Conservation (phyloP, 2,797 vertebrate genomes). For the Enteromius unitaeniatus region DNA sequence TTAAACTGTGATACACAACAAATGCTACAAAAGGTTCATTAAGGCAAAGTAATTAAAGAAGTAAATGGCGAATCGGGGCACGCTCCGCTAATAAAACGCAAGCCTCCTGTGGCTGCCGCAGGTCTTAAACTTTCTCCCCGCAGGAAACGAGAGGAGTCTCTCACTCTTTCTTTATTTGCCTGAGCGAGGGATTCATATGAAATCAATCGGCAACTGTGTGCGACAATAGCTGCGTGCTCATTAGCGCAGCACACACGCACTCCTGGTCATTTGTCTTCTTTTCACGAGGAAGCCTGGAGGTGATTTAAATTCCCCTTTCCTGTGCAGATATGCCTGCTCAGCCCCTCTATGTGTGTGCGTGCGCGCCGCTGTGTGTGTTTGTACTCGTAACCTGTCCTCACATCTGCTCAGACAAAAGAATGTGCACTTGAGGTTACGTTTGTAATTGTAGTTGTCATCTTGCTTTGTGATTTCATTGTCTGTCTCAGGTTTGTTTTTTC, state of each 20-base stretch:
- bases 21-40: slow-evolving; percentile 70
- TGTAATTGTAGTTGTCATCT: not conserved
- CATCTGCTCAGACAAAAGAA: not conserved
- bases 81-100: slow-evolving; percentile 62
- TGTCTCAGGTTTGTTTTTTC: not conserved
- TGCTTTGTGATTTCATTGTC: not conserved
- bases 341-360: slow-evolving; percentile 46
- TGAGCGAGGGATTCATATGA: slow-evolving; percentile 67
- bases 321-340: slow-evolving; percentile 73
- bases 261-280: slow-evolving; percentile 76
- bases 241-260: slow-evolving; percentile 67
- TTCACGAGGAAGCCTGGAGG: slow-evolving; percentile 71
- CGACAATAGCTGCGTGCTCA: slow-evolving; percentile 73
- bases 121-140: slow-evolving; percentile 66
- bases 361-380: slow-evolving; percentile 52
- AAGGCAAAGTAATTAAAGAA: slow-evolving; percentile 72
- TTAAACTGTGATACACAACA: slow-evolving; percentile 61
- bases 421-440: slow-evolving; percentile 14
- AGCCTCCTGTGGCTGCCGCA: slow-evolving; percentile 62
- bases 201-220: slow-evolving; percentile 73
- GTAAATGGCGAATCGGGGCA: slow-evolving; percentile 59
- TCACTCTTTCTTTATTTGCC: slow-evolving; percentile 53
- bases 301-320: slow-evolving; percentile 72
- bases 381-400: not conserved
- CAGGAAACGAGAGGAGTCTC: slow-evolving; percentile 59